Conservation (phyloP, 2,888 invertebrate genomes). For the Sinopyrophorus schimmeli region DNA sequence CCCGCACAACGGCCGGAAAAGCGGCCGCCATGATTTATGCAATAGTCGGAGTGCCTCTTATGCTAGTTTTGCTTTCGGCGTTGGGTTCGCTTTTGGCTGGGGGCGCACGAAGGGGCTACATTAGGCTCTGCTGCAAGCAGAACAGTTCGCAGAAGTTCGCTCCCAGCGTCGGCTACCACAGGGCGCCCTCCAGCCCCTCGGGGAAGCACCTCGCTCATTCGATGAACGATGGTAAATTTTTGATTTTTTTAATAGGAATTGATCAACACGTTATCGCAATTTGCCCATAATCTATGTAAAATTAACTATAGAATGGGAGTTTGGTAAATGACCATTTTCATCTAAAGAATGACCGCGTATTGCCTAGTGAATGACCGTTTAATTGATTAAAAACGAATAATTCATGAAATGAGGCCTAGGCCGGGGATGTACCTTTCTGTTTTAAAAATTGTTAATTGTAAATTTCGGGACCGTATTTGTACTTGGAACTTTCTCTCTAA, state of each 20-base stretch:
- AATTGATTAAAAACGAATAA: too few relatives aligned
- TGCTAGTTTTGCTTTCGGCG: slow-evolving; percentile 83
- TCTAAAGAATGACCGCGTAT: too few relatives aligned
- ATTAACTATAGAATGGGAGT: too few relatives aligned
- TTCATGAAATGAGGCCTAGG: too few relatives aligned
- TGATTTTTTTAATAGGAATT: background rate
- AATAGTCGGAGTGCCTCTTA: slow-evolving; percentile 83
- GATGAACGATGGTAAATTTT: slow-evolving; percentile 43
- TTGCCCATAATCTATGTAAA: too few relatives aligned
- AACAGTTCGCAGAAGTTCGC: slow-evolving; percentile 35
- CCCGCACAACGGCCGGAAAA: slow-evolving; percentile 80
- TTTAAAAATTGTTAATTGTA: too few relatives aligned
- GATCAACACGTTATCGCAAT: too few relatives aligned
- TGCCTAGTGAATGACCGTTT: too few relatives aligned
- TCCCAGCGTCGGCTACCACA: slow-evolving; percentile 57
- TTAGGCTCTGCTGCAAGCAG: slow-evolving; percentile 54
- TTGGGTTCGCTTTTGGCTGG: slow-evolving; percentile 81
- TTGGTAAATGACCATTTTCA: too few relatives aligned
- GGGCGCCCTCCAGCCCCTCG: slow-evolving; percentile 60
- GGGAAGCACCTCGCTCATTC: slow-evolving; percentile 55
- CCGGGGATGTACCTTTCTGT: too few relatives aligned
- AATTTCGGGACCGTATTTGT: too few relatives aligned
- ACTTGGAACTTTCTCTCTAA: too few relatives aligned
- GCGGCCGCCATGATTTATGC: slow-evolving; percentile 86
- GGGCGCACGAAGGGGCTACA: slow-evolving; percentile 71